Percentiles rank a stretch among this genome's conserved stretches.
These are phyloP conservation scores for Microctonus brassicae DNA, from an alignment of 2,888 invertebrate species.

Conservation along the genomic window DNA sequence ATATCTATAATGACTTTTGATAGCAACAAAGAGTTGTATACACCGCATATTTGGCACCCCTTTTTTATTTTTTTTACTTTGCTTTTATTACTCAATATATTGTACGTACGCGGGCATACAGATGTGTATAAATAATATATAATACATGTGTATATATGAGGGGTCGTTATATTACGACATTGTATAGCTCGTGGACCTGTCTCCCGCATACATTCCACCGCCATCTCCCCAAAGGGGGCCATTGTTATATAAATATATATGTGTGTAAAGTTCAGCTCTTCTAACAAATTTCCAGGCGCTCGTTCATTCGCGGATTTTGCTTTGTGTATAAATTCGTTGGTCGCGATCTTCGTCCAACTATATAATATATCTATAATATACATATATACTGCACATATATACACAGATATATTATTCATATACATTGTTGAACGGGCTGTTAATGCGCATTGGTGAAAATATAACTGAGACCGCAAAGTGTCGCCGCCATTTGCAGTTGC, in stretches of 20 bases:
- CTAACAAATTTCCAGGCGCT: not conserved
- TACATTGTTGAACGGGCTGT: not conserved
- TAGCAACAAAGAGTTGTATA: too few relatives aligned
- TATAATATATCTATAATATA: not conserved
- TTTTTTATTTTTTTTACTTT: too few relatives aligned
- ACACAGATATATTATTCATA: not conserved
- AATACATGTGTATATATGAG: too few relatives aligned
- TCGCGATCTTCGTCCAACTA: not conserved
- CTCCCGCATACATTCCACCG: conserved; percentile 59
- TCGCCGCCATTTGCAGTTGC: not conserved
- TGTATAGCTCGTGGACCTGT: conserved; percentile 60
- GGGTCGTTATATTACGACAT: conserved; percentile 14
- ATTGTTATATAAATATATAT: conserved; percentile 49
- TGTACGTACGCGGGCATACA: too few relatives aligned
- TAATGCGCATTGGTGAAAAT: not conserved
- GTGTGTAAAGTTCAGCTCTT: too few relatives aligned
- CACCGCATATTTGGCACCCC: too few relatives aligned
- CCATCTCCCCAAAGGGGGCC: conserved; percentile 26
- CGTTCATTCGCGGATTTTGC: conserved; percentile 53
- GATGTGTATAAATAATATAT: not conserved
- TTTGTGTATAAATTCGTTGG: not conserved
- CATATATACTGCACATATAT: not conserved
- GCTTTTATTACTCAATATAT: not conserved
- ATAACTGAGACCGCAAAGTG: conserved; percentile 13
- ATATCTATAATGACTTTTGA: too few relatives aligned